Conservation (phyloP, 2,888 invertebrate species). For the Hybos culiciformis region DNA sequence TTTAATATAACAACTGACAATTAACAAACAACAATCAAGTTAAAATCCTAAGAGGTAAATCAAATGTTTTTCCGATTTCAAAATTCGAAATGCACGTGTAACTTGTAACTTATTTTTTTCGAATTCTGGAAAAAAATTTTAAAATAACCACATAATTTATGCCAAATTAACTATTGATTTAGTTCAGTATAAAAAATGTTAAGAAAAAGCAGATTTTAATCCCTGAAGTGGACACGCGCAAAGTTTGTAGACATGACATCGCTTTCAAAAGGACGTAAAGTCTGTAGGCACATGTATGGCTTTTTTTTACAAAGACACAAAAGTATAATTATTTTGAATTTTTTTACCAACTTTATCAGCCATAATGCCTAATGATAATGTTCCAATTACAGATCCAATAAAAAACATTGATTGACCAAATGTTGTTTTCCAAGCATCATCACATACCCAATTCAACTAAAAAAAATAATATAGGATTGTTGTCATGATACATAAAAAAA, state of each 20-base stretch:
- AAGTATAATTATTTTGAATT: neutral
- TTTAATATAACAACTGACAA: neutral
- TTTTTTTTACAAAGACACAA: too few relatives aligned
- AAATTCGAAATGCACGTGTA: too few relatives aligned
- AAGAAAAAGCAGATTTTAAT: too few relatives aligned
- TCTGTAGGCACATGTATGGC: too few relatives aligned
- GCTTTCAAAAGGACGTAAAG: too few relatives aligned
- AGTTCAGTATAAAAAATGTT: too few relatives aligned
- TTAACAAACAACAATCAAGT: too few relatives aligned
- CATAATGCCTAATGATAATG: slow-evolving; percentile 40
- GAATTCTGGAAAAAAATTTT: neutral
- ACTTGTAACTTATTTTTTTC: neutral
- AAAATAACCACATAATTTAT: neutral
- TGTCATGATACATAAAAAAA: neutral
- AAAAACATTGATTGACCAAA: slow-evolving; percentile 48
- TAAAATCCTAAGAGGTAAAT: slow-evolving; percentile 1
- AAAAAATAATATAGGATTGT: slow-evolving; percentile 12
- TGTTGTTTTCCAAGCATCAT: slow-evolving; percentile 42
- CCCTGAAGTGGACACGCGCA: too few relatives aligned
- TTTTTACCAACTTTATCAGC: slow-evolving; percentile 41
- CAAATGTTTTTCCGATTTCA: neutral
- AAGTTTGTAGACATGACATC: too few relatives aligned
- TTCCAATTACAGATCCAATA: slow-evolving; percentile 44
- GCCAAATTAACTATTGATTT: too few relatives aligned
- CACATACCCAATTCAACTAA: slow-evolving; percentile 41